These are phyloP conservation scores for Urocolius indicus DNA, from an alignment of 2,113 vertebrate species.

Conservation along the genomic window DNA sequence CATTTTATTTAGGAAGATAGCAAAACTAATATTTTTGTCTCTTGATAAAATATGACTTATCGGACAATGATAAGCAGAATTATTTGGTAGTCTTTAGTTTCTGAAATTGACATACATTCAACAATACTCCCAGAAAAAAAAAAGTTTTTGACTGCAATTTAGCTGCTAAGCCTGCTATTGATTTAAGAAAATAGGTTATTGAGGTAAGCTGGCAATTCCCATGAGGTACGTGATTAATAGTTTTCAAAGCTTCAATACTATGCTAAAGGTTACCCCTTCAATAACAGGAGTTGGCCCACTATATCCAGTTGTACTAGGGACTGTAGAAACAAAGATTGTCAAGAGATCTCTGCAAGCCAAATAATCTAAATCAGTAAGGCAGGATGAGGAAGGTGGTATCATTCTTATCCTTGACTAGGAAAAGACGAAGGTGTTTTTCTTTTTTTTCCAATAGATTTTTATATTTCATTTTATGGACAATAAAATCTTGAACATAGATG, in stretches of 20 bases:
- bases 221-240: background rate
- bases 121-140: background rate
- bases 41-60: background rate
- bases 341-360: background rate
- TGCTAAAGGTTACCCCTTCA: background rate
- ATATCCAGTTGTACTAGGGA: background rate
- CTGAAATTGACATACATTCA: constrained; percentile 7
- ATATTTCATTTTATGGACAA: background rate
- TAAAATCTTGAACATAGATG: background rate
- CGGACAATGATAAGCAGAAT: background rate
- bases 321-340: background rate
- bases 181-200: background rate
- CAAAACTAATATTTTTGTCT: background rate
- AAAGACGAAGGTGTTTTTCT: background rate
- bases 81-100: background rate
- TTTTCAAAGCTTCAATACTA: background rate
- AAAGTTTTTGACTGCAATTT: constrained; percentile 9
- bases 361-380: background rate
- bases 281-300: background rate
- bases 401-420: background rate
- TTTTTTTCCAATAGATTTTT: background rate
- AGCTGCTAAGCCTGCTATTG: background rate
- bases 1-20: background rate
- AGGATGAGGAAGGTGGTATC: background rate
- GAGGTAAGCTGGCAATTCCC: background rate